A percentile compares a stretch with the other conserved stretches of the same genome.
Conservation (phyloP, 2,113 vertebrate species). For the Aix galericulata region DNA sequence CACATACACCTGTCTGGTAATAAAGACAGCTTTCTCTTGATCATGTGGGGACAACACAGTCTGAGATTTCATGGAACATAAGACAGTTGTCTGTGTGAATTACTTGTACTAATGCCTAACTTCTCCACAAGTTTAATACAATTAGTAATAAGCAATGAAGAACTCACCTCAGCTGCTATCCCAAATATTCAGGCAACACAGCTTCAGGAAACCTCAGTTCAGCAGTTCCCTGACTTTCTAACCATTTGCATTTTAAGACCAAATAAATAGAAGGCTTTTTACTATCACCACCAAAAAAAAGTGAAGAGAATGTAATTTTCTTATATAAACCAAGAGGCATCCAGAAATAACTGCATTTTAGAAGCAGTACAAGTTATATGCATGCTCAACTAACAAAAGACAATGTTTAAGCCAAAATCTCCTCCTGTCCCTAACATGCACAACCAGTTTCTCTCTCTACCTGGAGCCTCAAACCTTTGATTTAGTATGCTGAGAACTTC, state of each 20-base stretch:
- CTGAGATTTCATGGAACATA: background rate
- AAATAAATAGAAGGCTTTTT: background rate
- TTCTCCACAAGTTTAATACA: accelerated
- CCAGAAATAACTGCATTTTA: background rate
- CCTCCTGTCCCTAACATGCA: background rate
- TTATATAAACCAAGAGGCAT: background rate
- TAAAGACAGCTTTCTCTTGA: background rate
- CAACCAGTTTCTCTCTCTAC: background rate
- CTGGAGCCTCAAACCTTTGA: background rate
- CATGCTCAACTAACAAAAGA: background rate
- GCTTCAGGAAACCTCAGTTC: background rate
- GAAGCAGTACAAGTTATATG: background rate
- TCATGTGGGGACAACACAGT: background rate
- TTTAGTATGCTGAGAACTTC: background rate
- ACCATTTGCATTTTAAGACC: background rate
- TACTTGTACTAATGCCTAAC: background rate
- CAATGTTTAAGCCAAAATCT: background rate
- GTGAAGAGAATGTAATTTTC: background rate
- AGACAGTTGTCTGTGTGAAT: background rate
- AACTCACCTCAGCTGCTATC: background rate
- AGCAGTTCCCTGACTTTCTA: background rate
- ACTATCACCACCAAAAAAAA: background rate
- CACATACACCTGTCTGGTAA: background rate
- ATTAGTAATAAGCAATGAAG: background rate
- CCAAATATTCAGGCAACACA: background rate